A percentile compares a stretch with the other conserved stretches of the same genome.
Conservation (phyloP, 2,888 invertebrate genomes). For the Petrophora chlorosata region DNA sequence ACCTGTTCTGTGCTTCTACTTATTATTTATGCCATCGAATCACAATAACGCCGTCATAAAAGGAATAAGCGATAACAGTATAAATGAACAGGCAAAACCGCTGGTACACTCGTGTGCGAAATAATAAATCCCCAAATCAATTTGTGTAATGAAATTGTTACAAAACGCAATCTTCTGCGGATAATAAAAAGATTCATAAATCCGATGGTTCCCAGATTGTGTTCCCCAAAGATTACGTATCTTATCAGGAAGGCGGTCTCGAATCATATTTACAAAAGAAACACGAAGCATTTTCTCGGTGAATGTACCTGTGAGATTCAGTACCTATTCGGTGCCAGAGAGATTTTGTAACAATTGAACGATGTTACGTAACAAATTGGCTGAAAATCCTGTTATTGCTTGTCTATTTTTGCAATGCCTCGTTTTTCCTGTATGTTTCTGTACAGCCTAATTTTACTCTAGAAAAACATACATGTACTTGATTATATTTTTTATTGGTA, state of each 20-base stretch:
- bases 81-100: too few relatives aligned
- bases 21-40: too few relatives aligned
- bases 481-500: too few relatives aligned
- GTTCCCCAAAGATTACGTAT: constrained; percentile 16
- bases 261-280: constrained; percentile 20
- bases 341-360: constrained; percentile 15
- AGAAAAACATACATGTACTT: too few relatives aligned
- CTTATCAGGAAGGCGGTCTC: constrained; percentile 12
- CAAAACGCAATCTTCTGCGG: constrained; percentile 10
- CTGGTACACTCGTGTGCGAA: too few relatives aligned
- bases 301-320: neutral
- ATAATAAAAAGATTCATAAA: constrained; percentile 18
- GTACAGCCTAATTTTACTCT: too few relatives aligned
- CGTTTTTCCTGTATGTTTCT: too few relatives aligned
- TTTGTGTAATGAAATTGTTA: constrained; percentile 3
- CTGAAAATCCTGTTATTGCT: constrained; percentile 12
- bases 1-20: too few relatives aligned
- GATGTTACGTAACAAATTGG: constrained; percentile 12
- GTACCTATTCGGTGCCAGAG: neutral
- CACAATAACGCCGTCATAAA: too few relatives aligned
- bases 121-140: constrained; percentile 14
- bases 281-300: constrained; percentile 8
- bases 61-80: too few relatives aligned
- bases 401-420: too few relatives aligned
- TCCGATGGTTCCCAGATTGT: neutral